A percentile compares a stretch with the other conserved stretches of the same genome.
Conservation (phyloP, 2,888 invertebrate species). For the Erebia aethiops region DNA sequence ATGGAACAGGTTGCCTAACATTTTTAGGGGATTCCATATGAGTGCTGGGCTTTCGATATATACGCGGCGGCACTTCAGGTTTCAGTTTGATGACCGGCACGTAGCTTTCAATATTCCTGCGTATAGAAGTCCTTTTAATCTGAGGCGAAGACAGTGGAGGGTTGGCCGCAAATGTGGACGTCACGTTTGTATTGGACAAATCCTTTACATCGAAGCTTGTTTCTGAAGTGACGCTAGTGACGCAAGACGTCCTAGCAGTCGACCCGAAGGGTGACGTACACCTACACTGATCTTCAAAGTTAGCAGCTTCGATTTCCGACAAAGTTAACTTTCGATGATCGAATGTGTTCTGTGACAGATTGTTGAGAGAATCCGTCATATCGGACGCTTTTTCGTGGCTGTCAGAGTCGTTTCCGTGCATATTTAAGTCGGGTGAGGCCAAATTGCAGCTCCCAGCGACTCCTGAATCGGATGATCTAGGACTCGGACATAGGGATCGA, state of each 20-base stretch:
- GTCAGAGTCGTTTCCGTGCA: conserved; percentile 72
- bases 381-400: conserved; percentile 63
- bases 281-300: conserved; percentile 87
- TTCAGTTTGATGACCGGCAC: conserved; percentile 72
- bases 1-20: conserved; percentile 67
- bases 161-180: conserved; percentile 73
- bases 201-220: conserved; percentile 82
- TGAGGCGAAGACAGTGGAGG: conserved; percentile 74
- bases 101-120: conserved; percentile 69
- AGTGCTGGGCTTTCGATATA: conserved; percentile 74
- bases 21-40: conserved; percentile 77
- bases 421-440: conserved; percentile 86
- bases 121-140: conserved; percentile 79
- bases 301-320: conserved; percentile 83
- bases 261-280: conserved; percentile 89
- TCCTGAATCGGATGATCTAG: conserved; percentile 91
- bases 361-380: conserved; percentile 57
- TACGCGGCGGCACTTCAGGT: conserved; percentile 74
- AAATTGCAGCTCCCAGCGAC: conserved; percentile 92
- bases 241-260: conserved; percentile 86
- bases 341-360: conserved; percentile 60
- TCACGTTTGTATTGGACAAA: conserved; percentile 78
- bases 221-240: conserved; percentile 82
- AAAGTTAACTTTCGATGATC: conserved; percentile 73
- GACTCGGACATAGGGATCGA: conserved; percentile 85